Evolutionary conservation across 2,888 invertebrate species (phyloP).

Genomic region (Drosophila vallismaia): DNA sequence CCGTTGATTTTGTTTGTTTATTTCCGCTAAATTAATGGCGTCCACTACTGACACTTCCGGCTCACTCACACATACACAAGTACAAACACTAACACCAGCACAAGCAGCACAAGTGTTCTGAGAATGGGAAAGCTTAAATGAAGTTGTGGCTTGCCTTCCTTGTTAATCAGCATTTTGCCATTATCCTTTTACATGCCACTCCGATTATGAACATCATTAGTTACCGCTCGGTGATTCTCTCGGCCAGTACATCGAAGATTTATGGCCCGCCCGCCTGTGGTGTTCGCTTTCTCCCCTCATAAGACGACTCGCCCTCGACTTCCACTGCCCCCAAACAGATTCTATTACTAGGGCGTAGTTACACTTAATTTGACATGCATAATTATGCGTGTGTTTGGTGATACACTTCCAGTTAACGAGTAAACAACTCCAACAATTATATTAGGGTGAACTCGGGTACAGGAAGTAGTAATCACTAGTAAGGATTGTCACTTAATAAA

Average conservation of each 20-base stretch:
- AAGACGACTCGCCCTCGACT: background rate
- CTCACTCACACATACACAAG: conserved; percentile 13
- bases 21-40: conserved; percentile 78
- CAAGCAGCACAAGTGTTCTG: conserved; percentile 20
- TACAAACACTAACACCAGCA: conserved; percentile 3
- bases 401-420: conserved; percentile 37
- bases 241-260: conserved; percentile 56
- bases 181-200: conserved; percentile 76
- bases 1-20: conserved; percentile 73
- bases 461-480: background rate
- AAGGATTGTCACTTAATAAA: background rate
- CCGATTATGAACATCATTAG: conserved; percentile 77
- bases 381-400: conserved; percentile 57
- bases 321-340: conserved; percentile 17
- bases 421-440: conserved; percentile 10
- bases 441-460: background rate
- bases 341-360: conserved; percentile 60
- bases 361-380: conserved; percentile 77
- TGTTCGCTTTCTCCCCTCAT: background rate
- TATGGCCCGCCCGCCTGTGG: conserved; percentile 58
- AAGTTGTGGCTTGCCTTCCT: conserved; percentile 59
- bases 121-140: conserved; percentile 50
- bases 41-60: conserved; percentile 72
- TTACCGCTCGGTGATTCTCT: conserved; percentile 61
- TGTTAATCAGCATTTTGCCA: conserved; percentile 66